phyloP scores from a whole-genome alignment of 2,797 vertebrate genomes.

The Paratrypauchen microcephalus region DNA sequence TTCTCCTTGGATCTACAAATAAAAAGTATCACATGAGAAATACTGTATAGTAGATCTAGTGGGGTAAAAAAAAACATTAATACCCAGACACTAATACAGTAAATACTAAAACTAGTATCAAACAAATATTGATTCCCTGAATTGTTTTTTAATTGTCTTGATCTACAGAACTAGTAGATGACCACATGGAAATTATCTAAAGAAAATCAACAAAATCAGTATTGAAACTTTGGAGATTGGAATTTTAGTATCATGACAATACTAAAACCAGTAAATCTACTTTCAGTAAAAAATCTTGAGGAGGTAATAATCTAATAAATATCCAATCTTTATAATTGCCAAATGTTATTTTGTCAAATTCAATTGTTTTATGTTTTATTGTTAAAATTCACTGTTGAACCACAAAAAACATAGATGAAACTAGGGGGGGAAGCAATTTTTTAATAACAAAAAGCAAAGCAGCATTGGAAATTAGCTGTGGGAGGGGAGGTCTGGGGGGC shows the following conservation, averaged over 20 bases:
- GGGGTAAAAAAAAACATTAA: background rate
- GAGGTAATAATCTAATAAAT: background rate
- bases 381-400: conserved; percentile 12
- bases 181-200: too few species aligned
- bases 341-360: background rate
- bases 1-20: conserved; percentile 89
- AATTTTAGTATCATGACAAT: too few species aligned
- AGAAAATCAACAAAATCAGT: too few species aligned
- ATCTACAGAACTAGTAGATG: too few species aligned
- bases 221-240: too few species aligned
- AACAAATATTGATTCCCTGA: too few species aligned
- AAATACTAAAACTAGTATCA: too few species aligned
- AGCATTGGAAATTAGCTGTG: conserved; percentile 30
- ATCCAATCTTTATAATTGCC: background rate
- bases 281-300: background rate
- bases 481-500: conserved; percentile 28
- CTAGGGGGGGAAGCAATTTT: background rate
- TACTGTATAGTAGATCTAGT: background rate
- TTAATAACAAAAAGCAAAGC: conserved; percentile 16
- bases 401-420: conserved; percentile 2
- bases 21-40: conserved; percentile 8
- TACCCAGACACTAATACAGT: too few species aligned
- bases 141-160: too few species aligned
- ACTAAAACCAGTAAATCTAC: background rate
- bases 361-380: background rate